Evolutionary conservation across 1,140 invertebrate genomes (phyloP), one percentile per base, ranked within the genome.

Genomic region (Pachyrhynchus sulphureomaculatus): DNA sequence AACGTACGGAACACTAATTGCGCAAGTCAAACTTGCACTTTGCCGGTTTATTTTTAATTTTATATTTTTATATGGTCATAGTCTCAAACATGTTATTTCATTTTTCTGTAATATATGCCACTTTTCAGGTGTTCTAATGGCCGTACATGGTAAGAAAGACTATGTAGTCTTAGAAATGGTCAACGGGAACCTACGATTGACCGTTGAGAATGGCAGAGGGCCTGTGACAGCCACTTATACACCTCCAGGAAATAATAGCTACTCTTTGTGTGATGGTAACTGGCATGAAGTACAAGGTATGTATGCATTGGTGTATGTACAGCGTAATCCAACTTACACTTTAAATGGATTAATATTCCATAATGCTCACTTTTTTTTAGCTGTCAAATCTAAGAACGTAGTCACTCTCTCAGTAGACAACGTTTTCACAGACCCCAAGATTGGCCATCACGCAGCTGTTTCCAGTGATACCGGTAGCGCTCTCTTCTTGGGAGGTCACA

Each of bases 231-330:
- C 92, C 1, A 84, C 80, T 0, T 95, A 88, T 73, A 84, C 81
- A 17, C 84, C 91, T 3, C 79, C 82, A 15, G 79, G 83, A n/a
- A 82, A 86, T 24, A 85, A 88, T 72, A 83, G 84, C 23, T 82
- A 94, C 21, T 98, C 85, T 24, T 80, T 95, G 15, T 98, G 96
- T 75, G 93, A 99, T 80, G 95, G 96, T 26, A 81, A 92, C 23
- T 98, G 95, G 94, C 95, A 98, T 73, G 88, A 80, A 12, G 90
- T 97, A 68, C 80, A 87, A 81, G 90, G 92, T 95, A 75, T n/a
- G n/a, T n/a, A 78, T 73, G 65, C 6, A 4, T 41, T 10, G 23
- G 9, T 17, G 41, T 8, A 8, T 20, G 17, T 21, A 6, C n/a
- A 4, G 15, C 9, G 21, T 41, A 13, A 13, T 41, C 4, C 13